Conservation (phyloP, 30 jellyfish, hydroid and myxozoan species). For the Pseudorhiza aurosa region DNA sequence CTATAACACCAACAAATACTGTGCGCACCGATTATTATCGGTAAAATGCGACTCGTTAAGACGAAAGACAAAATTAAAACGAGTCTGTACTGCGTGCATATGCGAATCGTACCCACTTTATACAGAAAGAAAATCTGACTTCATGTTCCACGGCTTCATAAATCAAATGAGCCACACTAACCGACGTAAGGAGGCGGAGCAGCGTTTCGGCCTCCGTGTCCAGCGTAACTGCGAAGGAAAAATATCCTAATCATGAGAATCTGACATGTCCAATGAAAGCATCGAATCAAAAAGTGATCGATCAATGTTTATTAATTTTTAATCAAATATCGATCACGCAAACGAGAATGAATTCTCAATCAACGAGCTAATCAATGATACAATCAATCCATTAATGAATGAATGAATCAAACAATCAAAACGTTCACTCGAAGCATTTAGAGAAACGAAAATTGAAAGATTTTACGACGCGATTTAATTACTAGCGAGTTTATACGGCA, state of each 20-base stretch:
- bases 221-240: constrained; percentile 4
- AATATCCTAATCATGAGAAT: not conserved
- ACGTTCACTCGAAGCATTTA: not conserved
- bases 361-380: not conserved
- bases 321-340: too few species aligned
- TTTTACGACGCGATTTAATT: not conserved
- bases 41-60: not conserved
- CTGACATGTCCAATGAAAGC: too few species aligned
- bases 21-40: not conserved
- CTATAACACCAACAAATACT: too few species aligned
- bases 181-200: constrained; percentile 8
- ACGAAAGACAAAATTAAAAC: not conserved
- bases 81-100: not conserved
- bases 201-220: not conserved
- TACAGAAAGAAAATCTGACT: not conserved
- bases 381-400: not conserved
- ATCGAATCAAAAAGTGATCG: not conserved
- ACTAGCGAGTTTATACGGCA: not conserved
- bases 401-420: not conserved
- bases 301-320: not conserved
- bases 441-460: not conserved
- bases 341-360: not conserved
- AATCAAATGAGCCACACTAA: not conserved
- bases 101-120: not conserved
- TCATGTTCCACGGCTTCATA: not conserved